Evolutionary conservation across 2,113 vertebrate genomes (phyloP).

Genomic region (Zosterops borbonicus): DNA sequence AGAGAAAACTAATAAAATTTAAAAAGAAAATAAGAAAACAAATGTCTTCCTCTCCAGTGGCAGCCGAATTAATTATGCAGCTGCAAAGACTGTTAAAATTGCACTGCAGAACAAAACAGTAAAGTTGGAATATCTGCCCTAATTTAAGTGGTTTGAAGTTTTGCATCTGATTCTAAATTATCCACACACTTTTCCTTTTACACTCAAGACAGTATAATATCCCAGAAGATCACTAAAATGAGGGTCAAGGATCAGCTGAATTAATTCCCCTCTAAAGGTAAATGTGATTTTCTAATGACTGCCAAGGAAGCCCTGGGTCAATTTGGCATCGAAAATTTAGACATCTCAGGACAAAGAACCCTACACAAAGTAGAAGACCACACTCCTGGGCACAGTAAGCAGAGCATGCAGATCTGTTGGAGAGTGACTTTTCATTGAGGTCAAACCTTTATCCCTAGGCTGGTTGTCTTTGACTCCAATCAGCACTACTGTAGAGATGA

Average conservation of each 20-base stretch:
- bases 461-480: background rate
- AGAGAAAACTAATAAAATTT: background rate
- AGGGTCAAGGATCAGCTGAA: background rate
- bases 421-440: background rate
- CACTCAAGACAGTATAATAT: background rate
- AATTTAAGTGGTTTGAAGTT: background rate
- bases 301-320: background rate
- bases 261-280: background rate
- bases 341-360: background rate
- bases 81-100: background rate
- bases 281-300: background rate
- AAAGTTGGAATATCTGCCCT: background rate
- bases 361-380: background rate
- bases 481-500: background rate
- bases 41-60: background rate
- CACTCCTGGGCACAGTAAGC: accelerated
- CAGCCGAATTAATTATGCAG: background rate
- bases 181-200: background rate
- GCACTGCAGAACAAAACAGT: background rate
- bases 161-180: background rate
- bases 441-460: background rate
- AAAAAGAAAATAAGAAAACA: background rate
- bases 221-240: background rate
- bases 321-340: background rate
- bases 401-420: background rate